Percentiles rank a stretch among this genome's conserved stretches.
phyloP scores from a whole-genome alignment of 2,888 invertebrate genomes.

The Cybosia mesomella region DNA sequence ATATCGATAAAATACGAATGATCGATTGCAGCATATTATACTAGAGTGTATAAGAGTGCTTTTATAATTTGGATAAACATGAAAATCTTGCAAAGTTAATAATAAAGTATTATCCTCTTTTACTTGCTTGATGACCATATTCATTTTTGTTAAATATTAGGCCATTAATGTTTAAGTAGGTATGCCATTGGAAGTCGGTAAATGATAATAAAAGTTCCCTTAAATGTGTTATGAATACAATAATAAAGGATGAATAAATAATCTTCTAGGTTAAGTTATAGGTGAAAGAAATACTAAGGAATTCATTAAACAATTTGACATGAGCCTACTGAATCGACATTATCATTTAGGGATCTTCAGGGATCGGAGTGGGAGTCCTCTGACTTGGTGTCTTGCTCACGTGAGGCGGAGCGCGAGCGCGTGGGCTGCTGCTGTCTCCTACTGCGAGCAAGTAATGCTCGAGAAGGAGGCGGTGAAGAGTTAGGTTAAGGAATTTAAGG shows the following conservation, averaged over 20 bases:
- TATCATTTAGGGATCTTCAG: background rate
- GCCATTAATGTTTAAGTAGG: constrained; percentile 16
- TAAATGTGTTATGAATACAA: background rate
- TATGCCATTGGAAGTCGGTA: constrained; percentile 13
- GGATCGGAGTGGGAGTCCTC: too few species aligned
- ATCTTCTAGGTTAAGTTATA: constrained; percentile 7
- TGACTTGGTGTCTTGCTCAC: too few species aligned
- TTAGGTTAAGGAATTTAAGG: too few species aligned
- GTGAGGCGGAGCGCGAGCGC: too few species aligned
- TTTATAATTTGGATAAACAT: constrained; percentile 1
- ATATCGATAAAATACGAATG: background rate
- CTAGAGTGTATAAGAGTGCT: background rate
- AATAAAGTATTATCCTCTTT: background rate
- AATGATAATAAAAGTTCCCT: constrained; percentile 15
- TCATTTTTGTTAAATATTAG: too few species aligned
- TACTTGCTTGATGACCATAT: background rate
- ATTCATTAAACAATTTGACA: constrained; percentile 7
- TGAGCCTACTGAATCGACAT: background rate
- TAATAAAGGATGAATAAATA: constrained; percentile 1
- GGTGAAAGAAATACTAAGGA: background rate
- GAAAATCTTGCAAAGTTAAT: background rate
- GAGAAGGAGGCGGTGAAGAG: too few species aligned
- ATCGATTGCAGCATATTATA: background rate
- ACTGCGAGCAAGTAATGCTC: too few species aligned
- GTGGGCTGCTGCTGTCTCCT: too few species aligned